Percentiles rank a stretch among this genome's conserved stretches.
Evolutionary conservation across 2,797 vertebrate species (phyloP).

Genomic region (Tarsius wallacei): DNA sequence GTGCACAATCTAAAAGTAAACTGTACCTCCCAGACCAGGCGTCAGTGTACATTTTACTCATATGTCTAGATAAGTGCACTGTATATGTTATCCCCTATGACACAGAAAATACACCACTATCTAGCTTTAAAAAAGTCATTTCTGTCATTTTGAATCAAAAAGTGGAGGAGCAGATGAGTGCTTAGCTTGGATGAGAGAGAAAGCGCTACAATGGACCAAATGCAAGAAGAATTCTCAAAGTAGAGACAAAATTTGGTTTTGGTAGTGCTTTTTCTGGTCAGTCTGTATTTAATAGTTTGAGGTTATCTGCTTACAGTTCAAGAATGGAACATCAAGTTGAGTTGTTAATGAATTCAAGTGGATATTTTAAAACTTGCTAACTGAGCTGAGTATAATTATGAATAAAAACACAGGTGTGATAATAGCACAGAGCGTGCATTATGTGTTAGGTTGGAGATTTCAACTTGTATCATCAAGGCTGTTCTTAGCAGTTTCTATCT

Average conservation of each 20-base stretch:
- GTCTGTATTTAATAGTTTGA: not conserved
- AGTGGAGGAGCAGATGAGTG: not conserved
- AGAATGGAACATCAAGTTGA: not conserved
- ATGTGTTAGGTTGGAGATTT: not conserved
- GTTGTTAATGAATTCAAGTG: not conserved
- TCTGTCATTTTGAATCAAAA: conserved; percentile 44
- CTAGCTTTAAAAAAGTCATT: not conserved
- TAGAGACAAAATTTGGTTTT: not conserved
- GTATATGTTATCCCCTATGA: not conserved
- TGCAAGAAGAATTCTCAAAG: not conserved
- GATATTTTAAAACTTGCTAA: conserved; percentile 2
- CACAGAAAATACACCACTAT: not conserved
- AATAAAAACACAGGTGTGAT: not conserved
- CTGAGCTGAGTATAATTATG: not conserved
- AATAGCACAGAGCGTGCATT: not conserved
- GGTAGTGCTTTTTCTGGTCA: not conserved
- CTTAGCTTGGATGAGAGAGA: not conserved
- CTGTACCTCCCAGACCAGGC: not conserved
- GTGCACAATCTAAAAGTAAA: not conserved
- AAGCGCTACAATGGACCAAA: not conserved
- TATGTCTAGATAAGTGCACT: not conserved
- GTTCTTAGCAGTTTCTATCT: not conserved
- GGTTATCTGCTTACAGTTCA: not conserved
- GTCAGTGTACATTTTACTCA: not conserved
- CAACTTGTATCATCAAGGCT: not conserved